Base-by-base conservation (phyloP, 64 coral and sea anemone genomes). In the Stichodactyla helianthus region DNA sequence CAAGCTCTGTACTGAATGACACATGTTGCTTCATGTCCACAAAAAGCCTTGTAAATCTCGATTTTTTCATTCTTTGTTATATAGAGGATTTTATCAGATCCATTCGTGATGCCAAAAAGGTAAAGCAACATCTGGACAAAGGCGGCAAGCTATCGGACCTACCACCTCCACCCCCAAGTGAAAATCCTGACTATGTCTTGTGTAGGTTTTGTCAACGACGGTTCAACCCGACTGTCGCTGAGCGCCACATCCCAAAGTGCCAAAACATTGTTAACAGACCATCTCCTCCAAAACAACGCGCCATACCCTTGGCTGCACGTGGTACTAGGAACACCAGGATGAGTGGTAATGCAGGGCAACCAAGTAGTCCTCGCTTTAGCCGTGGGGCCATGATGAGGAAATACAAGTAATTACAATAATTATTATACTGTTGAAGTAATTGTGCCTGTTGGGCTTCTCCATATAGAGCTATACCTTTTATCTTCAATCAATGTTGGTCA, bases 171-270 rank as follows among this genome's bases (percentile, higher is more conserved):
- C 93, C 90, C 4, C 91, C 93, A 0, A 99, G 93, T 86, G 97
- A 95, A 53, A 99, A 99, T 54, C 97, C 97, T 79, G 93, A 99
- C 70, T 99, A 99, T 76, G 93, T 99, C 13, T 82, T 88, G 17
- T 99, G 97, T 61, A 92, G 82, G 35, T 94, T 90, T 88, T 99
- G 97, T 50, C 91, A 92, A 58, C 51, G 97, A 77, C 70, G 97
- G 51, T 99, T 99, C 88, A 91, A 91, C 26, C 97, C 97, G 7
- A 87, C 86, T 64, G 93, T 94, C 8, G 97, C 97, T 26, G 90
- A 92, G 51, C 63, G 97, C 19, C 97, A 99, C 82, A 99, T 99
- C 35, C 97, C 97, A 63, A 99, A 99, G 84, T 99, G 97, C 28
- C 89, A 92, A 76, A 93, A 84, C 31, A 99, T 88, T 2, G 77